A percentile compares a stretch with the other conserved stretches of the same genome.
Conservation (phyloP, 2,113 vertebrate species). For the Labeo catla region DNA sequence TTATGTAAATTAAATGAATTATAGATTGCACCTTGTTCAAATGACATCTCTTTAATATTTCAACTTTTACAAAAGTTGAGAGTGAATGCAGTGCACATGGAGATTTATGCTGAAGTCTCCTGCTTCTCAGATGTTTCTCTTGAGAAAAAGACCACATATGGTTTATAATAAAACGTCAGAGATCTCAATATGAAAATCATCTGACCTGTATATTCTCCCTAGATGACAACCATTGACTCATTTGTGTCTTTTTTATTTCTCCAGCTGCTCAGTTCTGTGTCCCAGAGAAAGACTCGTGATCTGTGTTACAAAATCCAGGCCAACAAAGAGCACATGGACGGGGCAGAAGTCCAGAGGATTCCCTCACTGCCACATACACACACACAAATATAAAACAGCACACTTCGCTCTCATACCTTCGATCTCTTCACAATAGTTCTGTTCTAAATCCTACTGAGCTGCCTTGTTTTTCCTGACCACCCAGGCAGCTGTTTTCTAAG, state of each 20-base stretch:
- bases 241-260: background rate
- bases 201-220: background rate
- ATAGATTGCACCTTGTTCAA: background rate
- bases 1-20: background rate
- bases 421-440: background rate
- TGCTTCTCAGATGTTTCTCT: background rate
- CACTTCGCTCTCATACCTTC: background rate
- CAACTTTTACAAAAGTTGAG: background rate
- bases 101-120: background rate
- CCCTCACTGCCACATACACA: background rate
- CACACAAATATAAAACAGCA: background rate
- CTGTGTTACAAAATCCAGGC: background rate
- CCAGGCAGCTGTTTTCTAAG: background rate
- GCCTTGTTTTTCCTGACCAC: background rate
- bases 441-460: background rate
- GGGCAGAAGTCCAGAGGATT: slow-evolving; percentile 25
- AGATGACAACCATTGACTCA: background rate
- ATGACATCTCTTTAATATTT: too few relatives aligned
- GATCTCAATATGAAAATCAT: background rate
- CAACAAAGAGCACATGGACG: background rate
- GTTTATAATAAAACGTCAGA: background rate
- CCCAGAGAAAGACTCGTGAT: background rate
- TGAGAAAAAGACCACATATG: background rate
- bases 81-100: background rate
- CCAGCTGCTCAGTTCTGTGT: background rate